These are phyloP conservation scores for Epistrophe grossulariae DNA, from an alignment of 2,888 invertebrate species.

Conservation along the genomic window DNA sequence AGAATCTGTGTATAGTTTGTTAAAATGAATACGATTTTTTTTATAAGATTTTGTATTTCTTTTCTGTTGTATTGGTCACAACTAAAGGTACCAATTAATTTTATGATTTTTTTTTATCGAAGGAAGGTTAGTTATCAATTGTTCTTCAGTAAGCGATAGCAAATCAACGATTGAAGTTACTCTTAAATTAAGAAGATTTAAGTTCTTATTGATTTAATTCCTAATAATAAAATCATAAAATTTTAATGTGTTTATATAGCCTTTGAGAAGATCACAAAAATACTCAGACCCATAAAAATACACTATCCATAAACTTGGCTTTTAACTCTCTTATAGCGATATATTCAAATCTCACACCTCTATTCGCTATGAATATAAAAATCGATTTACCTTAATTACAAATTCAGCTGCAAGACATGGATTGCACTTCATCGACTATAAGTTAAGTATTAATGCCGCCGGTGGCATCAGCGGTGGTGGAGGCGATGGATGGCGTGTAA, in stretches of 20 bases:
- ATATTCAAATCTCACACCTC: constrained; percentile 16
- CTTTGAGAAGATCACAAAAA: not conserved
- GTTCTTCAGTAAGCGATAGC: too few relatives aligned
- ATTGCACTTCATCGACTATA: not conserved
- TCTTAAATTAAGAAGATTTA: too few relatives aligned
- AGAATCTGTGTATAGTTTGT: too few relatives aligned
- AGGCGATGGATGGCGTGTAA: not conserved
- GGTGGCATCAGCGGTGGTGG: too few relatives aligned
- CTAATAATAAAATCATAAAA: not conserved
- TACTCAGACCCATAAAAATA: not conserved
- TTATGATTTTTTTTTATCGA: too few relatives aligned
- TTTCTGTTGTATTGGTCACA: too few relatives aligned
- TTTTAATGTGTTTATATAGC: not conserved
- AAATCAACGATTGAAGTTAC: too few relatives aligned
- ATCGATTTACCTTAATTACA: constrained; percentile 24
- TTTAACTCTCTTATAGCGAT: not conserved
- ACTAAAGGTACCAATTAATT: too few relatives aligned
- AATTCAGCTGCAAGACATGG: constrained; percentile 2
- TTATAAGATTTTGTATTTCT: too few relatives aligned
- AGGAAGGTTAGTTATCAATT: too few relatives aligned
- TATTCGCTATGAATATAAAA: not conserved
- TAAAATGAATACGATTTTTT: too few relatives aligned
- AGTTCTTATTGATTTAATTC: too few relatives aligned
- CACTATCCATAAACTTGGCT: not conserved
- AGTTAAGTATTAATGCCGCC: not conserved